phyloP scores from a whole-genome alignment of 2,888 invertebrate genomes.

The Rotaria macrura region DNA sequence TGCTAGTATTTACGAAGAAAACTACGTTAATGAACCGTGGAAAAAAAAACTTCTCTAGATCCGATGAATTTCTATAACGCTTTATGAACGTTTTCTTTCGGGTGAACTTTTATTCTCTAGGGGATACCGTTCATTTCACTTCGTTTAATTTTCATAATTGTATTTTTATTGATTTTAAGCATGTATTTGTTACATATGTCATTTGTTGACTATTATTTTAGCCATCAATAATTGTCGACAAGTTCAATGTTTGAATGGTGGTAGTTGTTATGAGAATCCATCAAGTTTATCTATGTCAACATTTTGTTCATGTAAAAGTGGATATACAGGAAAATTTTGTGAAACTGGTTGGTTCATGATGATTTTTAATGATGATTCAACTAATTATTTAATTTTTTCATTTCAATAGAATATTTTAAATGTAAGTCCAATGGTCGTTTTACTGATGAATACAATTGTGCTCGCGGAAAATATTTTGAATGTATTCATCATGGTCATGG shows the following conservation, averaged over 20 bases:
- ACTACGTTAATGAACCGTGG: too few species aligned
- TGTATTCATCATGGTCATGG: not conserved
- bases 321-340: not conserved
- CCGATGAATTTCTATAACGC: too few species aligned
- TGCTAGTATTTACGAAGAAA: too few species aligned
- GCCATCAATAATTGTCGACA: not conserved
- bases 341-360: not conserved
- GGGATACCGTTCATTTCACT: too few species aligned
- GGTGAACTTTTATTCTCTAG: too few species aligned
- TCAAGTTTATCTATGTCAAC: not conserved
- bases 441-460: not conserved
- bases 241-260: not conserved
- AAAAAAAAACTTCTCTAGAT: too few species aligned
- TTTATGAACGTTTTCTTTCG: too few species aligned
- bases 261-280: not conserved
- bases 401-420: not conserved
- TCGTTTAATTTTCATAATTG: too few species aligned
- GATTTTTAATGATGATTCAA: too few species aligned
- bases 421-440: not conserved
- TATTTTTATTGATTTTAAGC: too few species aligned
- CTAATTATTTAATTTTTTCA: too few species aligned
- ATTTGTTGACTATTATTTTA: not conserved
- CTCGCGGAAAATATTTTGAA: not conserved
- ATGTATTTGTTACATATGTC: too few species aligned
- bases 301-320: not conserved